Evolutionary conservation across 2,113 vertebrate genomes (phyloP).

Genomic region (Burhinus bistriatus): DNA sequence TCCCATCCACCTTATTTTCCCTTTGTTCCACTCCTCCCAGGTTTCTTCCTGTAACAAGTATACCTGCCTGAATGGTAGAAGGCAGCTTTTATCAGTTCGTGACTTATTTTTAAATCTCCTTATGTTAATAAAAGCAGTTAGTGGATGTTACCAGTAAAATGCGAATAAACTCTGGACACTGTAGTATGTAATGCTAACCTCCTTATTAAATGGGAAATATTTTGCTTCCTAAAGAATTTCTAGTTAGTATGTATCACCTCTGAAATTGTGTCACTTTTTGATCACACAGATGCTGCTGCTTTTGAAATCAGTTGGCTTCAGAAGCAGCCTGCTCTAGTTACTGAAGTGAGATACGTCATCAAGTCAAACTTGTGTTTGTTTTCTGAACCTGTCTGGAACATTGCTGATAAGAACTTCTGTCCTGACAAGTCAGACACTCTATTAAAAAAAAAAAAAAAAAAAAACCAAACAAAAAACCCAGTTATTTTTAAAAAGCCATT

Average conservation of each 20-base stretch:
- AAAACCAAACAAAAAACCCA: too few relatives aligned
- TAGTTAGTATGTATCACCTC: background rate
- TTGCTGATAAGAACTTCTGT: background rate
- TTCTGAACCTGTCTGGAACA: background rate
- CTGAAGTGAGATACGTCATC: background rate
- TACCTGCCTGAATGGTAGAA: background rate
- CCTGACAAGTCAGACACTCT: background rate
- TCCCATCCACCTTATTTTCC: background rate
- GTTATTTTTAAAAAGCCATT: background rate
- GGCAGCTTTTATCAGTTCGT: background rate
- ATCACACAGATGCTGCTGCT: background rate
- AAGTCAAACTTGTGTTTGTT: background rate
- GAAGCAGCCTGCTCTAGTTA: slow-evolving; percentile 30
- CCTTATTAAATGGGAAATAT: background rate
- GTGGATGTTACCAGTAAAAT: background rate
- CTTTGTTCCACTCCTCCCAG: background rate
- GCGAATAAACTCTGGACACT: background rate
- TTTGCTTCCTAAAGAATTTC: background rate
- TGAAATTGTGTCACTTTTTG: background rate
- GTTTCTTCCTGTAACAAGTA: background rate
- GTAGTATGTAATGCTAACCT: background rate
- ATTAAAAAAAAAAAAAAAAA: background rate
- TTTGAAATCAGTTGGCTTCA: slow-evolving; percentile 29
- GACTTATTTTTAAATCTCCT: background rate
- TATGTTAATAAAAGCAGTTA: background rate